phyloP scores from a whole-genome alignment of 2,113 vertebrate species.

The Mionectes macconnelli region DNA sequence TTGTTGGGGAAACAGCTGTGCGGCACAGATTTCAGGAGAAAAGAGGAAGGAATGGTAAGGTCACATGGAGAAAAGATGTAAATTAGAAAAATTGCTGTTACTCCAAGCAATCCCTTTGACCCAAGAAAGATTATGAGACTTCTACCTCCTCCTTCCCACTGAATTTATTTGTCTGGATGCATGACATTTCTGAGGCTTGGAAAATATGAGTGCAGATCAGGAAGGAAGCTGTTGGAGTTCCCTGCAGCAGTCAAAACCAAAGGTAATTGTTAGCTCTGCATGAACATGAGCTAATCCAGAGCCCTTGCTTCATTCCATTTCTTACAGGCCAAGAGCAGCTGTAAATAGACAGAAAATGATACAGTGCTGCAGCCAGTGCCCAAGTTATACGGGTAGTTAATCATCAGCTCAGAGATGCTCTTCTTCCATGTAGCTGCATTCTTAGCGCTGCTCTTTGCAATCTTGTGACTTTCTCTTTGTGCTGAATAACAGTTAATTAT shows the following conservation, averaged over 20 bases:
- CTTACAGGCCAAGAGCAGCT: constrained; percentile 18
- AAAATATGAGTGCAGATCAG: not conserved
- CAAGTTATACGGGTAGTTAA: not conserved
- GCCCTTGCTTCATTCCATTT: not conserved
- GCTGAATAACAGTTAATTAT: constrained; percentile 9
- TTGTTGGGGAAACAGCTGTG: not conserved
- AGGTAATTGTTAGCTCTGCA: constrained; percentile 20
- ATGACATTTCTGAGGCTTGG: constrained; percentile 13
- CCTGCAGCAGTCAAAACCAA: constrained; percentile 1
- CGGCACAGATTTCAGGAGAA: not conserved
- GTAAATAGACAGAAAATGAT: constrained; percentile 6
- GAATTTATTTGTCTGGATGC: not conserved
- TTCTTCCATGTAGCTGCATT: not conserved
- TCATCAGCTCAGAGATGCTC: constrained; percentile 1
- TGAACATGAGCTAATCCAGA: constrained; percentile 20
- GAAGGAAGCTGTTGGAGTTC: constrained; percentile 5
- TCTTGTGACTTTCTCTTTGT: constrained; percentile 49
- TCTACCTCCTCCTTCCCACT: not conserved
- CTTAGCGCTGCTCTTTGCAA: not conserved
- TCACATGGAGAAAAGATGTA: not conserved
- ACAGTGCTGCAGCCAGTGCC: not conserved
- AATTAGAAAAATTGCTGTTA: not conserved
- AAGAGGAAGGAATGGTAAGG: not conserved
- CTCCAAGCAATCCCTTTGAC: not conserved
- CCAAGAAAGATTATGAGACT: not conserved